phyloP scores from a whole-genome alignment of 1,140 invertebrate species.

The Dendroctonus valens region DNA sequence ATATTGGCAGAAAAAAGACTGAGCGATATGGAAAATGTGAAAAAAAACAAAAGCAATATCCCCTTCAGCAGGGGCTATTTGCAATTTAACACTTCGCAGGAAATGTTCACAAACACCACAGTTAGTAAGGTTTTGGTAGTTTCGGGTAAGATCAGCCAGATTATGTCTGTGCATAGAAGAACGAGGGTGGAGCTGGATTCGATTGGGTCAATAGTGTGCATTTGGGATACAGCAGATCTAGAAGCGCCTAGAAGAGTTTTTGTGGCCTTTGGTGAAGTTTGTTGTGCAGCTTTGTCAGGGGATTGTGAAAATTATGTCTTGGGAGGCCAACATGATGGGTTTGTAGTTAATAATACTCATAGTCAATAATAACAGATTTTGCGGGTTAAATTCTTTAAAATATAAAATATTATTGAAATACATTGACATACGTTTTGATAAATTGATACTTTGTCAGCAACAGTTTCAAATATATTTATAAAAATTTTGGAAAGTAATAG shows the following conservation, averaged over 20 bases:
- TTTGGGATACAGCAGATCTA: constrained; percentile 67
- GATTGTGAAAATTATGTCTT: constrained; percentile 61
- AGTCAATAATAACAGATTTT: too few relatives aligned
- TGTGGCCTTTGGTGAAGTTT: constrained; percentile 60
- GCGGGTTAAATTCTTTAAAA: too few relatives aligned
- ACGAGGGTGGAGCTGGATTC: constrained; percentile 19
- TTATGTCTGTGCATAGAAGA: constrained; percentile 49
- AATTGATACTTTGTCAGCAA: too few relatives aligned
- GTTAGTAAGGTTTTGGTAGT: constrained; percentile 37
- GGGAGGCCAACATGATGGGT: constrained; percentile 70
- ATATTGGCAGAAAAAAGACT: constrained; percentile 51
- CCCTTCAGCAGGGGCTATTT: constrained; percentile 55
- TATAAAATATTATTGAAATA: too few relatives aligned
- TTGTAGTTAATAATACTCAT: too few relatives aligned
- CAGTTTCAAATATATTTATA: too few relatives aligned
- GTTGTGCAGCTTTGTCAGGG: constrained; percentile 62
- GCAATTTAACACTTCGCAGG: constrained; percentile 33
- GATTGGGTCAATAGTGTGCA: constrained; percentile 50
- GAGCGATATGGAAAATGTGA: constrained; percentile 32
- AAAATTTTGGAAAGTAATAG: too few relatives aligned
- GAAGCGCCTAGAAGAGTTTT: constrained; percentile 65
- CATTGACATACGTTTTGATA: too few relatives aligned
- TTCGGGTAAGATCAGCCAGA: constrained; percentile 39
- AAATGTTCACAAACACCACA: constrained; percentile 30
- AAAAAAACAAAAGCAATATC: constrained; percentile 44